Conservation (phyloP, 1,140 invertebrate genomes). For the Drusus annulatus region DNA sequence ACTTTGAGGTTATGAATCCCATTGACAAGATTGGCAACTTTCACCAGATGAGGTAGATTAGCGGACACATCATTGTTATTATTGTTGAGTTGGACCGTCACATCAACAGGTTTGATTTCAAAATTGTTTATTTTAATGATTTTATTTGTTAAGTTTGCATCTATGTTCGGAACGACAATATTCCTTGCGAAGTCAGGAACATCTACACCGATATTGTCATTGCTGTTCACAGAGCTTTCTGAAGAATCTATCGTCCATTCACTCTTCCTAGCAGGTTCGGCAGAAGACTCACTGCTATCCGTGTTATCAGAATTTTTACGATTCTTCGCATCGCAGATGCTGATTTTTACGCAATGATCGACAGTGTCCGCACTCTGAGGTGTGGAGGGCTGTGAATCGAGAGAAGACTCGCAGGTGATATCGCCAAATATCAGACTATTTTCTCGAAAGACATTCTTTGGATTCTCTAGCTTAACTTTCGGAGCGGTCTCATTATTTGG, state of each 20-base stretch:
- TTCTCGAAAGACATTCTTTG: conserved; percentile 55
- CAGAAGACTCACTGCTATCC: conserved; percentile 13
- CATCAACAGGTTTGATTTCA: neutral
- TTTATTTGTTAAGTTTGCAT: conserved; percentile 21
- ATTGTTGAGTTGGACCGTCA: neutral
- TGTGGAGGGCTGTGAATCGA: conserved; percentile 52
- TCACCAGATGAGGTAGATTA: conserved; percentile 24
- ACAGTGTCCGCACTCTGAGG: conserved; percentile 45
- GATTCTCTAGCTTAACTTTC: conserved; percentile 48
- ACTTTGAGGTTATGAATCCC: conserved; percentile 42
- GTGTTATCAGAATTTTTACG: conserved; percentile 24
- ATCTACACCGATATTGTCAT: conserved; percentile 29
- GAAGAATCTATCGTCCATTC: conserved; percentile 34
- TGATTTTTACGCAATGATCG: conserved; percentile 34
- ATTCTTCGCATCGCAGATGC: conserved; percentile 38
- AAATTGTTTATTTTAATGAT: conserved; percentile 3
- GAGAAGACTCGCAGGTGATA: conserved; percentile 51
- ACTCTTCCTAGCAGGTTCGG: conserved; percentile 4
- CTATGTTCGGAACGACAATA: neutral
- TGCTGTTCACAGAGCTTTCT: conserved; percentile 32
- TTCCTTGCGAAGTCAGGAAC: conserved; percentile 18
- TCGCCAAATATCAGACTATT: conserved; percentile 56
- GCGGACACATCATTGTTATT: conserved; percentile 25
- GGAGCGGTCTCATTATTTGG: conserved; percentile 10
- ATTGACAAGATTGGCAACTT: conserved; percentile 36